phyloP scores from a whole-genome alignment of 2,797 vertebrate species.

The Selene dorsalis region DNA sequence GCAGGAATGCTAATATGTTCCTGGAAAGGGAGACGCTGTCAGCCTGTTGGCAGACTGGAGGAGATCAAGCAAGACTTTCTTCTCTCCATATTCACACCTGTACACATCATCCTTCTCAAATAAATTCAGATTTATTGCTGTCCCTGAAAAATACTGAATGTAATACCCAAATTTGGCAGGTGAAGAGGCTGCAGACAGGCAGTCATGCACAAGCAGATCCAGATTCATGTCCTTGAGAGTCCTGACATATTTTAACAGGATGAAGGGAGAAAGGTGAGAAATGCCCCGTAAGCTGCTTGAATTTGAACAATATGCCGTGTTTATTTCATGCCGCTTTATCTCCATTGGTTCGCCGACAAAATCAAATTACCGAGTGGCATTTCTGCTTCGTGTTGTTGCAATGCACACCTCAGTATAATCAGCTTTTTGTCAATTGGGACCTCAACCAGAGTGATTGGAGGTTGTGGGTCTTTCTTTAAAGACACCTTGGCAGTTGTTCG shows the following conservation, averaged over 20 bases:
- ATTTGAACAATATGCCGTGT: slow-evolving; percentile 29
- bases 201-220: slow-evolving; percentile 35
- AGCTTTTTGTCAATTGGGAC: neutral
- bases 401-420: neutral
- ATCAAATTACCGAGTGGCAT: slow-evolving; percentile 6
- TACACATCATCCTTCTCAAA: slow-evolving; percentile 64
- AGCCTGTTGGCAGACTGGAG: slow-evolving; percentile 65
- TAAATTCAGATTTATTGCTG: slow-evolving; percentile 53
- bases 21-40: slow-evolving; percentile 67
- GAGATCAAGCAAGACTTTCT: slow-evolving; percentile 73
- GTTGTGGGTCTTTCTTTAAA: slow-evolving; percentile 8
- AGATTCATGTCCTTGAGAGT: slow-evolving; percentile 57
- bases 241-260: slow-evolving; percentile 43
- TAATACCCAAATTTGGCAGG: slow-evolving; percentile 55
- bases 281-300: slow-evolving; percentile 23
- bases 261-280: slow-evolving; percentile 26
- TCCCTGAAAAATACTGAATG: slow-evolving; percentile 49
- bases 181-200: slow-evolving; percentile 29
- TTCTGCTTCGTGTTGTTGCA: neutral
- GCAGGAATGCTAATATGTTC: slow-evolving; percentile 81
- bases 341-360: slow-evolving; percentile 19
- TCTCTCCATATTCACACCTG: slow-evolving; percentile 64
- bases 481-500: slow-evolving; percentile 13
- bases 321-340: slow-evolving; percentile 34
- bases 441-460: slow-evolving; percentile 7